A percentile compares a stretch with the other conserved stretches of the same genome.
These are phyloP conservation scores for Mastomys coucha DNA, from an alignment of 2,113 vertebrate species.

Conservation along the genomic window DNA sequence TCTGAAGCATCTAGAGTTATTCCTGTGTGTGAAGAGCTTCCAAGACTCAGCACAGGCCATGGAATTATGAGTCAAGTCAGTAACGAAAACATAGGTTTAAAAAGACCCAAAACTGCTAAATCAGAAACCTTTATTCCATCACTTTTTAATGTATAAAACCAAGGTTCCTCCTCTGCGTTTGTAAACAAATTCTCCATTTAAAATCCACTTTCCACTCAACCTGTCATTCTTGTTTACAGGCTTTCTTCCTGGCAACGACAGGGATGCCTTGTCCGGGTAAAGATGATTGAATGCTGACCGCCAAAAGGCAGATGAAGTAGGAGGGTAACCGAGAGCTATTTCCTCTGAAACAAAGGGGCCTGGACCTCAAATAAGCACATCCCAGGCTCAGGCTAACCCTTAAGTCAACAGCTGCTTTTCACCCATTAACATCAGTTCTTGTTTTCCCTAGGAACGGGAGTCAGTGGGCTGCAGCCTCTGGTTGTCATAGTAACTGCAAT, in stretches of 20 bases:
- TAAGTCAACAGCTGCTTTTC: slow-evolving; percentile 53
- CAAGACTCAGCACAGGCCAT: neutral
- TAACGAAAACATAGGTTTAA: neutral
- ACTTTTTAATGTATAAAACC: neutral
- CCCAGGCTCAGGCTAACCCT: neutral
- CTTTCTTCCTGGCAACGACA: slow-evolving; percentile 20
- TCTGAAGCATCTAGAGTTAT: neutral
- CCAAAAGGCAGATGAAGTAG: neutral
- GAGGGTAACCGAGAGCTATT: neutral
- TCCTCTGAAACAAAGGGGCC: neutral
- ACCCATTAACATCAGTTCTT: slow-evolving; percentile 74
- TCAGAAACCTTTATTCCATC: slow-evolving; percentile 28
- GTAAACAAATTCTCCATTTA: slow-evolving; percentile 15
- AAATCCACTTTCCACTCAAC: slow-evolving; percentile 39
- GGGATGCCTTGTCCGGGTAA: neutral
- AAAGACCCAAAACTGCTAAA: slow-evolving; percentile 17
- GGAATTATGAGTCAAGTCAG: slow-evolving; percentile 21
- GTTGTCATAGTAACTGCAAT: slow-evolving; percentile 78
- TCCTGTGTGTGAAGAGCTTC: neutral
- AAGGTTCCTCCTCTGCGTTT: neutral
- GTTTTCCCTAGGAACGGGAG: slow-evolving; percentile 43
- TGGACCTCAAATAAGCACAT: slow-evolving; percentile 34
- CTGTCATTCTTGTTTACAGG: neutral
- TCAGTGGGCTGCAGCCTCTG: slow-evolving; percentile 70
- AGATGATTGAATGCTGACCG: neutral